Base-by-base conservation (phyloP, 2,888 invertebrate species). In the Dendrolimus pini region DNA sequence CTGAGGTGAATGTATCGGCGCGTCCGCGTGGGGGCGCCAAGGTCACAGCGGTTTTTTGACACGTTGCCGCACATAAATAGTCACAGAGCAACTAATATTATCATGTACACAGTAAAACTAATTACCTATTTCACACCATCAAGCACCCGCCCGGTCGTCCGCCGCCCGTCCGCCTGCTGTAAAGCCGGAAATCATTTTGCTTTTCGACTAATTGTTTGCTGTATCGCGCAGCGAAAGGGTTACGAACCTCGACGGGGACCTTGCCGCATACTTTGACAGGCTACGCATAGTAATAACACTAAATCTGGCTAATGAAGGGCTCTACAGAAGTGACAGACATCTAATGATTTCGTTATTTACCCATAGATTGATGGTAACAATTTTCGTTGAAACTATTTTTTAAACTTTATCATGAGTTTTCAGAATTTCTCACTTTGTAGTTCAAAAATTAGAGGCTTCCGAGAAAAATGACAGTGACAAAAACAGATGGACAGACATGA, bases 1-100 rank as follows among this genome's bases (percentile, higher is more conserved):
- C 84, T 82, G 86, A 89, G 89, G 89, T 89, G 89, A 89, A 89
- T 75, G 89, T 83, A 85, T 82, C 69, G 66, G 62, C 64, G 73
- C 79, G 85, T 74, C 84, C 87, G 86, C 80, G 88, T 81, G 88
- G 87, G 84, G 88, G 88, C 87, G 82, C 72, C 89, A 90, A 90
- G 89, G 89, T 88, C 89, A 80, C 75, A 69, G 76, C 77, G 80
- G 89, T 87, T 89, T 89, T 89, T 90, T 90, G 89, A 89, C 89
- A 89, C 88, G 79, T 80, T 81, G 76, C 71, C 82, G 76, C 71
- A 77, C 80, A 83, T 82, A 86, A 86, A 85, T 86, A 87, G 82
- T 80, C 71, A 78, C 78, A 71, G 74, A 76, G 74, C 75, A 77
- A 78, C 76, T 77, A 74, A 76, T 72, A 47, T 30, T 30, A 30